Base-by-base conservation (phyloP, 35 echinoderm and acorn worm species). In the Diadema setosum region DNA sequence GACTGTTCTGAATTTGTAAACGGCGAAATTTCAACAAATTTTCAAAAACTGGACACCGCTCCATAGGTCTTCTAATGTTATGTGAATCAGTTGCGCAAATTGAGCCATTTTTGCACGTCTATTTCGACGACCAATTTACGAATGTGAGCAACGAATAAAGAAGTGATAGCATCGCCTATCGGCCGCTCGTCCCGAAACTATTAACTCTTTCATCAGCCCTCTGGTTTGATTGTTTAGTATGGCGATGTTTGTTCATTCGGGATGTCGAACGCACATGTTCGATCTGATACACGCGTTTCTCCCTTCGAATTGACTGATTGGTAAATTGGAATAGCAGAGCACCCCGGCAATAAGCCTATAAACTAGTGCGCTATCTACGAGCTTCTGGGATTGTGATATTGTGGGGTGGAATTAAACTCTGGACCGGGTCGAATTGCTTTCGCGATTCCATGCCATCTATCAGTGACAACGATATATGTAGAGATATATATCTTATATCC, bases 321-420 rank as follows among this genome's bases (percentile, higher is more conserved):
- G 63, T 67, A 67, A 67, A 67, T 67, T 67, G 63, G 63, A 67
- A 67, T 33, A 67, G 63, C 63, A 67, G 63, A 8, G 63, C 63
- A 67, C 63, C 37, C 21, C n/a, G 30, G 63, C 63, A 67, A 67
- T 67, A 67, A 67, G 63, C 63, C 30, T n/a, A n/a, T n/a, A 34
- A 67, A 67, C 63, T 67, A 26, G 27, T 67, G 63, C 63, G 63
- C 37, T 67, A 33, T 67, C 63, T 67, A 67, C 37, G 27, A 67
- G 63, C 12, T 33, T 26, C 30, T 26, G 27, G 27, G 63, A 67
- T 67, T 67, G 63, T 34, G 37, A 67, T 67, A 67, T 67, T 67
- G 37, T 33, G 37, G 27, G 27, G n/a, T n/a, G n/a, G 27, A 67
- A 67, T 33, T 67, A 34, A 67, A 34, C 27, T 67, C 63, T 67